Evolutionary conservation across 2,797 vertebrate species (phyloP).

Genomic region (Etheostoma nigrum): DNA sequence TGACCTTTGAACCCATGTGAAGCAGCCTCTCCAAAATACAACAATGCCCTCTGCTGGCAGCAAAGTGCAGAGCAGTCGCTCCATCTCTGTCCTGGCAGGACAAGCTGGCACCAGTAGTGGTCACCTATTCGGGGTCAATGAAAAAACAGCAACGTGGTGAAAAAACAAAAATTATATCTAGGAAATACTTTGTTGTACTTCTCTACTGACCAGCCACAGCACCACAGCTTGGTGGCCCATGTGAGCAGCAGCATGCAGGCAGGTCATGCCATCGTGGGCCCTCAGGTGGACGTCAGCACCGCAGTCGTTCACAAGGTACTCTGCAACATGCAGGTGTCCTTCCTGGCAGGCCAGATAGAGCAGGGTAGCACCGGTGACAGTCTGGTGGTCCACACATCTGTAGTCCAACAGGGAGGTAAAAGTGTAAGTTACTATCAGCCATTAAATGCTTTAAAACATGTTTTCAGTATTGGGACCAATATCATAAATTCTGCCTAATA

Average conservation of each 20-base stretch:
- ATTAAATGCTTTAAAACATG: background rate
- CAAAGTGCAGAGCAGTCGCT: conserved; percentile 90
- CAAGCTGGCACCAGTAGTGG: conserved; percentile 81
- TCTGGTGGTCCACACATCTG: conserved; percentile 87
- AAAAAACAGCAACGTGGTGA: background rate
- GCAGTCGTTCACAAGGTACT: conserved; percentile 87
- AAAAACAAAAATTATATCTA: rapidly evolving
- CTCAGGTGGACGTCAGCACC: conserved; percentile 84
- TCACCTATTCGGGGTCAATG: conserved; percentile 72
- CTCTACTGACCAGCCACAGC: conserved; percentile 88
- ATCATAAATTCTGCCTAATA: background rate
- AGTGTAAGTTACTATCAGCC: background rate
- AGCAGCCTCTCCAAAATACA: conserved; percentile 87
- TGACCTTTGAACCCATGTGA: conserved; percentile 83
- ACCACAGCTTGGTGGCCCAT: conserved; percentile 87
- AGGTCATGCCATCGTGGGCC: conserved; percentile 89
- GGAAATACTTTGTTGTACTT: background rate
- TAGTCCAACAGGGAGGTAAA: background rate
- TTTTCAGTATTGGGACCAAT: background rate
- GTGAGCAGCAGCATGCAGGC: conserved; percentile 88
- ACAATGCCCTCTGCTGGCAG: conserved; percentile 88
- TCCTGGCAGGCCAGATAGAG: conserved; percentile 92
- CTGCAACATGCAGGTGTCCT: conserved; percentile 85
- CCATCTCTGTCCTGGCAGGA: conserved; percentile 86
- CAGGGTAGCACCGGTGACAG: conserved; percentile 82